These are phyloP conservation scores for Notocelia uddmanniana DNA, from an alignment of 2,888 invertebrate species.

Conservation along the genomic window DNA sequence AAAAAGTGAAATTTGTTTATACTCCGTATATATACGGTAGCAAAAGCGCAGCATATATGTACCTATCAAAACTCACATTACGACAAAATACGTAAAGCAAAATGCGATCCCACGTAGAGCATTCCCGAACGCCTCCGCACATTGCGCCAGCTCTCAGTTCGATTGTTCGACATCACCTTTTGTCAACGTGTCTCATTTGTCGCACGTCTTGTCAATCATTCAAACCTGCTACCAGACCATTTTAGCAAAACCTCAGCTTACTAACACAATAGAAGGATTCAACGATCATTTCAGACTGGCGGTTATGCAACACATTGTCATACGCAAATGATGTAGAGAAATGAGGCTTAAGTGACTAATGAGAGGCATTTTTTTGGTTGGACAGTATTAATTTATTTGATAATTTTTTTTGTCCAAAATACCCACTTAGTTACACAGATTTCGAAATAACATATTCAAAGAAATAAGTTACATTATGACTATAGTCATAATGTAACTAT, in stretches of 20 bases:
- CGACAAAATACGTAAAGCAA: slow-evolving; percentile 8
- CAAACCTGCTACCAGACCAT: slow-evolving; percentile 45
- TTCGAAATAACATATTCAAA: not conserved
- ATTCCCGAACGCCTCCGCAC: slow-evolving; percentile 42
- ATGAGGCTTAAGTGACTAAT: slow-evolving; percentile 29
- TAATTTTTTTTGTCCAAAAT: slow-evolving; percentile 26
- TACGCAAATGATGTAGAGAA: slow-evolving; percentile 37
- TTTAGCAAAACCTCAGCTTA: slow-evolving; percentile 38
- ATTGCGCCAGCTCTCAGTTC: slow-evolving; percentile 46
- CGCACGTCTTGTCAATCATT: slow-evolving; percentile 55
- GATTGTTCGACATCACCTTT: slow-evolving; percentile 52
- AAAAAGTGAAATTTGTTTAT: no score
- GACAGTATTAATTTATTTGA: slow-evolving; percentile 2
- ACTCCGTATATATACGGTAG: no score
- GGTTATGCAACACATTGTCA: slow-evolving; percentile 29
- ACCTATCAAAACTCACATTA: no score
- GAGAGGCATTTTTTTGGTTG: slow-evolving; percentile 29
- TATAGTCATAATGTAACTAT: not conserved
- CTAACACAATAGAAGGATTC: slow-evolving; percentile 9
- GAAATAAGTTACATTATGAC: not conserved
- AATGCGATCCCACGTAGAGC: slow-evolving; percentile 23
- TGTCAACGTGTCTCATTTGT: slow-evolving; percentile 57
- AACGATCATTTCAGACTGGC: slow-evolving; percentile 14
- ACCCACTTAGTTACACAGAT: not conserved
- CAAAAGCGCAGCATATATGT: no score